A percentile compares a stretch with the other conserved stretches of the same genome.
phyloP scores from a whole-genome alignment of 2,888 invertebrate species.

The Hirudinaria manillensis region DNA sequence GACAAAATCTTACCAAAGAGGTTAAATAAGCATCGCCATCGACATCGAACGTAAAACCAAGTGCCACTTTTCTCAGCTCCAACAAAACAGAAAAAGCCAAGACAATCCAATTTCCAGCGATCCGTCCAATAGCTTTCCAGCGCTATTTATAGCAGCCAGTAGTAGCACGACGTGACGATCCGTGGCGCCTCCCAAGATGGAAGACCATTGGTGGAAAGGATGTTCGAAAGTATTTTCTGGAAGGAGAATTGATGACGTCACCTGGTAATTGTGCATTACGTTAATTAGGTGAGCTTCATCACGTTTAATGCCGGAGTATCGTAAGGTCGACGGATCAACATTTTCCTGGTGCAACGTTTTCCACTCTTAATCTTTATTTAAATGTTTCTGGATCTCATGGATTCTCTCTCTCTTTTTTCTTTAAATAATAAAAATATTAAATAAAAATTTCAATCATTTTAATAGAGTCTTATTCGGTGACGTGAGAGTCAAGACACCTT shows the following conservation, averaged over 20 bases:
- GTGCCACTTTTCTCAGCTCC: constrained; percentile 10
- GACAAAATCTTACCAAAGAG: not conserved
- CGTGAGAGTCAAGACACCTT: too few relatives aligned
- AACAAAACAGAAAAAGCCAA: not conserved
- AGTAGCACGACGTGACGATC: not conserved
- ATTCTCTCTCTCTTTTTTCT: too few relatives aligned
- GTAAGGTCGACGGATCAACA: too few relatives aligned
- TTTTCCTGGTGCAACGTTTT: too few relatives aligned
- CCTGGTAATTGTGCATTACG: constrained; percentile 13
- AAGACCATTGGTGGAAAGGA: not conserved
- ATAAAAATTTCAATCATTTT: too few relatives aligned
- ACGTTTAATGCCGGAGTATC: not conserved
- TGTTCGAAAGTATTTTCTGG: not conserved
- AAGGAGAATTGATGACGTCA: constrained; percentile 11
- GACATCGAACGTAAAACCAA: too few relatives aligned
- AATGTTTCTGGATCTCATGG: too few relatives aligned
- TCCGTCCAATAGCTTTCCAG: not conserved
- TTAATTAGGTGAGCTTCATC: constrained; percentile 6
- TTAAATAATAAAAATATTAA: too few relatives aligned
- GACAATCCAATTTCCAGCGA: not conserved
- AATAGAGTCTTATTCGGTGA: too few relatives aligned
- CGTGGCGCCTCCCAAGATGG: not conserved
- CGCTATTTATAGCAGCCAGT: constrained; percentile 16
- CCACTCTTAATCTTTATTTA: too few relatives aligned
- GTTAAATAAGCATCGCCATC: too few relatives aligned